Base-by-base conservation (phyloP, 2,113 vertebrate species). In the Rousettus leschenaultii region DNA sequence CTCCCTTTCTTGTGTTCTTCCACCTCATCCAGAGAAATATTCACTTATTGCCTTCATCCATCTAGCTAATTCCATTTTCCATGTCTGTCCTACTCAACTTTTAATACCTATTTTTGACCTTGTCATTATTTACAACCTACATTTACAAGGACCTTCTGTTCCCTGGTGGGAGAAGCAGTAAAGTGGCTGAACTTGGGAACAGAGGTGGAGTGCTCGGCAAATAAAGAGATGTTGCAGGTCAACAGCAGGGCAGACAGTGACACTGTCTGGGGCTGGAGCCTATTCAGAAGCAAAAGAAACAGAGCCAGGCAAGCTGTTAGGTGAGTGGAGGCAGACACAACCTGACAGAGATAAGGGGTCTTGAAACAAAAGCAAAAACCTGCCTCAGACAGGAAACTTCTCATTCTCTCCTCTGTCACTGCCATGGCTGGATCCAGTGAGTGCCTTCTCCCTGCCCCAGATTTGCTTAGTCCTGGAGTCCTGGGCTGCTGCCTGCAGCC, bases 311-410 rank as follows among this genome's bases (percentile, higher is more conserved):
- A 63, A 95, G 91, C 95, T 95, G 96, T 95, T 83, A 70, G 74
- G 86, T 94, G 97, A 96, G 82, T 43, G 28, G 70, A 92, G 85
- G 77, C 95, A 94, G 96, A 91, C 82, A 66, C 80, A 45, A 43
- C 45, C 65, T 80, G 63, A 71, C 63, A 89, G 65, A 95, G 92
- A 97, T 95, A 97, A 96, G 85, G 30, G 57, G 45, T 71, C 83
- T 82, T 80, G 77, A 91, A 79, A 93, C 24, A 40, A 82, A 91
- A 91, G 92, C n/a, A 38, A 48, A 94, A 87, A 57, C 57, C 53
- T 87, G 77, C 86, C 16, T 12, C 51, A 70, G 91, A 91, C 86
- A 94, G 95, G 97, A 95, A 85, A 45, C 38, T 55, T 88, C 53
- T 91, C 70, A 6, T 77, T 71, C 63, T 66, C 55, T 77, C 38